phyloP scores from a whole-genome alignment of 2,888 invertebrate genomes.

The Drosophila anceps region DNA sequence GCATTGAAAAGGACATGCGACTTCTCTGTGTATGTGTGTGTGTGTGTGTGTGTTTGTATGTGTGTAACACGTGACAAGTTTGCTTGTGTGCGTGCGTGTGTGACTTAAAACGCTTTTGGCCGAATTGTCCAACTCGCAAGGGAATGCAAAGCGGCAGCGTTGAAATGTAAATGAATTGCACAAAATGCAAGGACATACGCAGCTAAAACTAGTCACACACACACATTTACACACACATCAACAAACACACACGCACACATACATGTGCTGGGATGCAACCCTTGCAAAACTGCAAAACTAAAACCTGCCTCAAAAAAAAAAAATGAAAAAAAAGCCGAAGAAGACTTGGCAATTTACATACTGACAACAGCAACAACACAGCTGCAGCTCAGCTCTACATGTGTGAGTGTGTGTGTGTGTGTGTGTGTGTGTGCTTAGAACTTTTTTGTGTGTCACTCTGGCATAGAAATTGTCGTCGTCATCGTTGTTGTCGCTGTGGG shows the following conservation, averaged over 20 bases:
- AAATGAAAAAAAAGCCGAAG: constrained; percentile 31
- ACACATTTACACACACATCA: too few species aligned
- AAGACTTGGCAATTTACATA: constrained; percentile 75
- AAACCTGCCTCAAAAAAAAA: constrained; percentile 70
- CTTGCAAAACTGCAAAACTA: constrained; percentile 51
- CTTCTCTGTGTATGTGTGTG: constrained; percentile 18
- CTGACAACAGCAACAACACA: constrained; percentile 62
- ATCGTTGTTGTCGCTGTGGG: constrained; percentile 48
- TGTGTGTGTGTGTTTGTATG: constrained; percentile 25
- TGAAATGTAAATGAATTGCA: constrained; percentile 82
- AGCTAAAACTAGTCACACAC: constrained; percentile 49
- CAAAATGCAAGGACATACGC: constrained; percentile 80
- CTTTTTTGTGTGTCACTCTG: constrained; percentile 79
- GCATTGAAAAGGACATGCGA: constrained; percentile 73
- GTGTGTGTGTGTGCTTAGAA: constrained; percentile 44
- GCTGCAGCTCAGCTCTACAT: constrained; percentile 2
- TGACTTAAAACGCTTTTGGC: constrained; percentile 55
- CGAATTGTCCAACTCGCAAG: constrained; percentile 69
- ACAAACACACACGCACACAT: constrained; percentile 36
- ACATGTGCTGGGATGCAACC: constrained; percentile 60
- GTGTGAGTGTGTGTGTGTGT: constrained; percentile 6
- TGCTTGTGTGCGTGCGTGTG: constrained; percentile 15
- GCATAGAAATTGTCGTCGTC: constrained; percentile 78
- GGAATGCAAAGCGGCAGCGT: constrained; percentile 63
- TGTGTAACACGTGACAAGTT: constrained; percentile 42